These are phyloP conservation scores for Scaptomyza polygonia DNA, from an alignment of 2,888 invertebrate species.

Conservation along the genomic window DNA sequence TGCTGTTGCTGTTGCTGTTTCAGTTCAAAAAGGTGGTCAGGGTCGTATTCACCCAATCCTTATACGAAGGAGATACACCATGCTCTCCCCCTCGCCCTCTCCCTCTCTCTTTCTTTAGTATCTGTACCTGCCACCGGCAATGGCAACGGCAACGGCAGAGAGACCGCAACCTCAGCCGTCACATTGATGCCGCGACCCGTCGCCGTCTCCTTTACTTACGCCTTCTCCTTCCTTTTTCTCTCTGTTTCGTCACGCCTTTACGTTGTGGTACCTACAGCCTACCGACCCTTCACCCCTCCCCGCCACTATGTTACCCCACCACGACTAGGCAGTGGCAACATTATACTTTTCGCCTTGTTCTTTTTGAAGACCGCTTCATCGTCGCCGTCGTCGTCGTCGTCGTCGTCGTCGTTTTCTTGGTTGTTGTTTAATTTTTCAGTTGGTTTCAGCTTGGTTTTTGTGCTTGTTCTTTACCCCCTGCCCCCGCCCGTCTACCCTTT, in stretches of 20 bases:
- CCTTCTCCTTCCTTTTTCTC: not conserved
- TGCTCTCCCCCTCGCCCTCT: too few species aligned
- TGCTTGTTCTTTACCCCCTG: constrained; percentile 6
- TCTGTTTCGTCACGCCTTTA: not conserved
- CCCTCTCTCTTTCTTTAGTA: not conserved
- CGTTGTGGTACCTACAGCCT: not conserved
- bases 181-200: constrained; percentile 47
- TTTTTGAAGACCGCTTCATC: constrained; percentile 49
- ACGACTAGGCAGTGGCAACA: constrained; percentile 42
- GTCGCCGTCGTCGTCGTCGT: constrained; percentile 39
- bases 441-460: constrained; percentile 58
- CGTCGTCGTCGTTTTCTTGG: constrained; percentile 38
- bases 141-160: not conserved
- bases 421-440: constrained; percentile 65
- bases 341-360: constrained; percentile 56
- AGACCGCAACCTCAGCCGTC: constrained; percentile 52
- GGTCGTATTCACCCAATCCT: constrained; percentile 34
- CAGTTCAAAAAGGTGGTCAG: constrained; percentile 55
- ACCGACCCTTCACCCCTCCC: not conserved
- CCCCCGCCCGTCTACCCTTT: not conserved
- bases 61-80: not conserved
- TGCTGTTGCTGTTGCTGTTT: constrained; percentile 38
- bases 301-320: not conserved
- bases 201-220: not conserved
- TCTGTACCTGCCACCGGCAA: constrained; percentile 3